A percentile compares a stretch with the other conserved stretches of the same genome.
Evolutionary conservation across 2,888 invertebrate species (phyloP).

Genomic region (Argyresthia goedartella): DNA sequence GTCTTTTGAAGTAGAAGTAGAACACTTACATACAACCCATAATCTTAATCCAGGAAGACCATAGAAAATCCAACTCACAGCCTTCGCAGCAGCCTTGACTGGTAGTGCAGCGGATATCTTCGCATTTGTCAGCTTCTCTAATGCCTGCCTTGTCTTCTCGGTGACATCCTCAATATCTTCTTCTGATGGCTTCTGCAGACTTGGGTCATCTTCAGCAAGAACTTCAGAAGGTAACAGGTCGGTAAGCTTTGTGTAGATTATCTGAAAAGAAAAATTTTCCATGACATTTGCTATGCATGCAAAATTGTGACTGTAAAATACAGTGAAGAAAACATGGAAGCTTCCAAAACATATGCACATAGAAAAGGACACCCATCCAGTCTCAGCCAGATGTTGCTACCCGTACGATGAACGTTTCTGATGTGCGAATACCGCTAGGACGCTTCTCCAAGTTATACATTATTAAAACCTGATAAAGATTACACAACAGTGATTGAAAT

Average conservation of each 20-base stretch:
- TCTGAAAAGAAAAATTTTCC: conserved; percentile 51
- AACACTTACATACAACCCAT: too few relatives aligned
- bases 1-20: too few relatives aligned
- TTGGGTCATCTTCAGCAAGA: conserved; percentile 89
- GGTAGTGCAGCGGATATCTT: conserved; percentile 98
- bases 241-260: conserved; percentile 93
- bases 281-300: neutral
- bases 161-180: conserved; percentile 91
- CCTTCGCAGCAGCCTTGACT: conserved; percentile 93
- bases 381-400: too few relatives aligned
- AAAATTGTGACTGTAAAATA: neutral
- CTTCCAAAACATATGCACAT: neutral
- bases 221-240: conserved; percentile 94
- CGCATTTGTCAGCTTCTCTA: conserved; percentile 87
- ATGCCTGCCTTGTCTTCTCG: conserved; percentile 87
- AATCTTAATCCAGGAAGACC: too few relatives aligned
- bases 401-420: too few relatives aligned
- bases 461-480: too few relatives aligned
- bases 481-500: too few relatives aligned
- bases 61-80: conserved; percentile 51
- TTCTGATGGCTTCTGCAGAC: conserved; percentile 89
- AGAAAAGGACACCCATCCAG: neutral
- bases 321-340: neutral
- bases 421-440: too few relatives aligned
- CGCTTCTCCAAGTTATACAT: too few relatives aligned